Evolutionary conservation across 2,888 invertebrate genomes (phyloP), one percentile per base, ranked within the genome.

Genomic region (Apotomis capreana): DNA sequence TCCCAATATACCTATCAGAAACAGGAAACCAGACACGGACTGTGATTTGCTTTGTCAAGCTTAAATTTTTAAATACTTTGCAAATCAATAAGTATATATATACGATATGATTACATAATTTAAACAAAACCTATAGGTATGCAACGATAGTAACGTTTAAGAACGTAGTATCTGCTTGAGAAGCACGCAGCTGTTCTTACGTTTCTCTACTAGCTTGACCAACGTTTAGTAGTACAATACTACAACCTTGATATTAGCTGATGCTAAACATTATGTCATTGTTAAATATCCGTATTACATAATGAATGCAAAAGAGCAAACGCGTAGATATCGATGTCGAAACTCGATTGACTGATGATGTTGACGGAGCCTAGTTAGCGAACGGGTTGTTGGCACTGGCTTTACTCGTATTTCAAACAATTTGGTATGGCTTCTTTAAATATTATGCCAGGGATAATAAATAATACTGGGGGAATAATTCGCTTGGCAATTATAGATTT

Each of bases 231-330:
- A 37, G 58, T 37, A 58, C 58, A 37, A 58, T 10, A 15, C 3
- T 4, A 40, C 40, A 26, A 37, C 58, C 58, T 58, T 37, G 58
- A 37, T 37, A 58, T n/a, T 5, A 58, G n/a, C 37, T 58, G 58
- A 58, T n/a, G 37, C 5, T 58, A 58, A 58, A 58, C n/a, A n/a
- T 58, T 58, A 58, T 58, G 58, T 58, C 58, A 58, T 58, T 58
- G 58, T 37, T 58, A 12, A 57, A 36, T 55, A 36, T 55, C 55
- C 55, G 55, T 55, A 36, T 55, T 55, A 55, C 55, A 55, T 55
- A 55, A 55, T 37, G 58, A 58, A 37, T 37, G 26, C 12, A 58
- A 58, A 37, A 8, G 6, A 26, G 37, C 36, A n/a, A 58, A n/a
- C 58, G 37, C n/a, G 6, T 4, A 37, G n/a, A 58, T 10, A 58